Base-by-base conservation (phyloP, 2,888 invertebrate species). In the Microdon myrmicae region DNA sequence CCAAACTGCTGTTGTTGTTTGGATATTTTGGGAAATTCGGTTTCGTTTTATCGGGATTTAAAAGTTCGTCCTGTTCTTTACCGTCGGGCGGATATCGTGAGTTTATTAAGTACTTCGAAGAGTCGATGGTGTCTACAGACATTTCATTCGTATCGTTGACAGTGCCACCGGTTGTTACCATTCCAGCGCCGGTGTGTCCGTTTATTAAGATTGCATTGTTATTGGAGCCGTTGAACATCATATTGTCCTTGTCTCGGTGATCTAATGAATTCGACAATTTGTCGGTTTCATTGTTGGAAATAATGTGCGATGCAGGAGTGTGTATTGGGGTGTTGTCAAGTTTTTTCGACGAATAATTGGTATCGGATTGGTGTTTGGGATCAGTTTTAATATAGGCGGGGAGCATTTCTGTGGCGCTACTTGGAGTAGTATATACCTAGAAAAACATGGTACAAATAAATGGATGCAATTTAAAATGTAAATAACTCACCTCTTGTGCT, bases 1-100 rank as follows among this genome's bases (percentile, higher is more conserved):
- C 82, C 74, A 82, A 82, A 72, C 75, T 59, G 71, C 43, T 59
- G 17, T 47, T 64, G 28, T 49, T 61, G 43, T 87, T 85, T 70
- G 86, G 84, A 82, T 87, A 87, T 20, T 72, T 68, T 61, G 83
- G 81, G 58, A 82, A 81, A 49, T 77, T 75, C 73, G 81, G 78
- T 64, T 82, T 81, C 73, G 82, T 81, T 71, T 82, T 82, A 20
- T 66, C 59, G 12, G 19, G 6, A 16, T 20, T 28, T n/a, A 34
- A 19, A 4, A 74, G 82, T 12, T 85, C 84, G 72, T 90, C 90
- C 77, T 90, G 87, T 79, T 92, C 92, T 76, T 90, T 90, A 14
- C 92, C 92, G 74, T 92, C 92, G 3, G 92, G 92, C 34, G 88
- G 90, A 77, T 76, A 75, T 45, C 80, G 73, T 34, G 79, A 72